Base-by-base conservation (phyloP, 2,888 invertebrate genomes). In the Thymelicus sylvestris region DNA sequence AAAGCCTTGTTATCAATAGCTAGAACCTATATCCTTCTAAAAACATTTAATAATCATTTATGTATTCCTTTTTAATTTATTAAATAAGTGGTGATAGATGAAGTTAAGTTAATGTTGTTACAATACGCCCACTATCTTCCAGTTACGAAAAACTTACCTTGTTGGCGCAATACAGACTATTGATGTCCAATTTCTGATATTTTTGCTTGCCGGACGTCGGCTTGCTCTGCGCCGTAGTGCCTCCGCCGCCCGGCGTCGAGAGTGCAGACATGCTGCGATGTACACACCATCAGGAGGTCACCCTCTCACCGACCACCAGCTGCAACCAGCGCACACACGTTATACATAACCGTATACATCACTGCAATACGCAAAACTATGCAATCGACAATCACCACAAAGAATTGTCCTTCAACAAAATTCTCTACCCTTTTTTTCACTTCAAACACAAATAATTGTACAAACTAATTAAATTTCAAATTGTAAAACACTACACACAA, bases 101-200 rank as follows among this genome's bases (percentile, higher is more conserved):
- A 24, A 4, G 12, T 31, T 55, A 24, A 24, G 24, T 55, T 24
- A 19, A 24, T 31, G 10, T 24, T 55, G 55, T 55, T 44, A 12
- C 24, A 24, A 55, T 24, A 55, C 24, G 55, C 55, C 24, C 55
- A 55, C 55, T 55, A 24, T 24, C 6, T 12, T 24, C 57, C n/a
- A 19, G 7, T 13, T 19, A 12, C 1, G 39, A 12, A 12, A 65
- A 67, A 95, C 96, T 95, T 91, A 97, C 97, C 94, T 96, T 96
- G 93, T 96, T 97, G 87, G 96, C 96, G 94, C 97, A 97, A 94
- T 98, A 98, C 94, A 99, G 96, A 95, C 96, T 98, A 97, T 99
- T 99, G 96, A 99, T 98, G 95, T 99, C 98, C 95, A 99, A 96
- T 91, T 98, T 97, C 94, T 98, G 97, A 95, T 96, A 99, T 96